These are phyloP conservation scores for Dinocampus coccinellae DNA, from an alignment of 2,888 invertebrate species.

Conservation along the genomic window DNA sequence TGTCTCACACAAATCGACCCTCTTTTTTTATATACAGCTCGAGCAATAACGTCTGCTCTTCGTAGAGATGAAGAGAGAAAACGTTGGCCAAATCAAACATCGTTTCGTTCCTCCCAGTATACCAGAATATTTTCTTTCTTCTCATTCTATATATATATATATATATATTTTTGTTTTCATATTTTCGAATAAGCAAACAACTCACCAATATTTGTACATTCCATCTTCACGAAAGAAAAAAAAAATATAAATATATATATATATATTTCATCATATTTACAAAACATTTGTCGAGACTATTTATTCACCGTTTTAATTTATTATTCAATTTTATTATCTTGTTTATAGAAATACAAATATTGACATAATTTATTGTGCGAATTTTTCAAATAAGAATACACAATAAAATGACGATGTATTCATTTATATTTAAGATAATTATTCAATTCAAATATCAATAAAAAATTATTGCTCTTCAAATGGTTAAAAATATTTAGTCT, in stretches of 20 bases:
- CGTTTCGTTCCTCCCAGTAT: neutral
- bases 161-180: neutral
- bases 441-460: neutral
- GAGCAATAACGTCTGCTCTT: neutral
- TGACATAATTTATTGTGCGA: neutral
- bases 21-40: neutral
- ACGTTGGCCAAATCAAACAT: slow-evolving; percentile 24
- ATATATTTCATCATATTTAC: neutral
- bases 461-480: neutral
- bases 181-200: slow-evolving; percentile 24
- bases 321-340: neutral
- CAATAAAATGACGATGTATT: neutral
- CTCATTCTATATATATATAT: neutral
- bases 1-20: neutral
- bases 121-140: neutral
- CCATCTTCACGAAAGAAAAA: neutral
- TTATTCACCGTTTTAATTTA: neutral
- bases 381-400: neutral
- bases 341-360: neutral
- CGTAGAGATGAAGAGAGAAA: neutral
- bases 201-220: neutral
- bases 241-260: neutral
- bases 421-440: neutral
- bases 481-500: neutral
- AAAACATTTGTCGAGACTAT: neutral